Evolutionary conservation across 2,113 vertebrate genomes (phyloP), one percentile per base, ranked within the genome.

Genomic region (Oplegnathus fasciatus): DNA sequence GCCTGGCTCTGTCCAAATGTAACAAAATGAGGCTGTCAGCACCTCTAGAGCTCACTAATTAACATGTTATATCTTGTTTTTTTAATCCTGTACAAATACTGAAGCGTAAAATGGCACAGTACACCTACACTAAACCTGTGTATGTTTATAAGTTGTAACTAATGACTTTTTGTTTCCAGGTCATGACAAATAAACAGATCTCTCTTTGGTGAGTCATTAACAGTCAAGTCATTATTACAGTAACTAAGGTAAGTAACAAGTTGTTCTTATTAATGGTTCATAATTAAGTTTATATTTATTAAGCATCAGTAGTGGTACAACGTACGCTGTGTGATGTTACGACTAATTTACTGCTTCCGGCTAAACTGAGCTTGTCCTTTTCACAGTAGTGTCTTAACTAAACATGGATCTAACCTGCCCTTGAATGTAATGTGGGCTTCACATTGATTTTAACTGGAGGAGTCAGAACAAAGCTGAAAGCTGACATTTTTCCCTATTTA

Each of bases 381-480:
- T 20, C 2, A 0, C n/a, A 15, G 7, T 5, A n/a, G 37, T 14
- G 40, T n/a, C 26, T 11, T 17, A 46, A 58, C 28, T 34, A 17
- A 13, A 68, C 8, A 8, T 30, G n/a, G 8, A 48, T 20, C 2
- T 28, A 6, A 54, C 8, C 15, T 32, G 73, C 20, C 44, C n/a
- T 67, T 58, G 30, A 28, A 55, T 30, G 44, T 52, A 32, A 20
- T 14, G 1, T 64, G 55, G 9, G 58, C 28, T 40, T 71, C 48
- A 30, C 28, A 18, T 75, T 13, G 2, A 61, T 14, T 61, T 46
- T 17, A 60, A 28, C 14, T 34, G 37, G 18, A 57, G 62, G 52
- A 76, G 64, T 84, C 66, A 84, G 42, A 75, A 44, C 22, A 40
- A 40, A 34, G 32, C 42, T 52, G 28, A 40, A 54, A 7, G 30